Evolutionary conservation across 2,888 invertebrate genomes (phyloP), one percentile per base, ranked within the genome.

Genomic region (Sinelater perroti): DNA sequence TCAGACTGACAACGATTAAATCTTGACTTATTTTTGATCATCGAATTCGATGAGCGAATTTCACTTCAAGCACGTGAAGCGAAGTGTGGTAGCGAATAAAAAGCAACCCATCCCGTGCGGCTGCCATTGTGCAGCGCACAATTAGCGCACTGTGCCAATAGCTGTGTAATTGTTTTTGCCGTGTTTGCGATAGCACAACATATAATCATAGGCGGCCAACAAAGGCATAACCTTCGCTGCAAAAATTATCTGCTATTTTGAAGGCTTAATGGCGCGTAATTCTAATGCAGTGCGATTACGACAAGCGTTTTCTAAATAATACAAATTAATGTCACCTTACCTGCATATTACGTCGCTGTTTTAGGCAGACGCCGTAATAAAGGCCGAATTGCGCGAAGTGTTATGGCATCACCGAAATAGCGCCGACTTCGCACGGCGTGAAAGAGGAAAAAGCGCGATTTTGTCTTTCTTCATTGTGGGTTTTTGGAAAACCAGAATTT

Each of bases 221-320:
- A 47, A 13, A 47, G 35, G 24, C 21, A 47, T 24, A 47, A 47
- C 47, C 47, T 47, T 47, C 11, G 7, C 10, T 35, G 35, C 10
- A 24, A 20, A 47, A 47, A 33, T 47, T 35, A 33, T 35, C 33
- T 21, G 5, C 11, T 33, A 17, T 35, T 47, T 47, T 47, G 33
- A 47, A 35, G 47, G 47, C 35, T 35, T 21, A 13, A 33, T 47
- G 30, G 30, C 21, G 35, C 14, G 21, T 47, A 30, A 33, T 47
- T 11, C 7, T 14, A 35, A 35, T 17, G 16, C 10, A 35, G 3
- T 16, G 1, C 35, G 17, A 17, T 35, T 35, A 17, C 17, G n/a
- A 5, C 11, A 3, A 5, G 5, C 10, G 1, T 1, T 13, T 35
- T 35, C 16, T 35, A 13, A 35, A 35, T n/a, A 10, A 30, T 10